phyloP scores from a whole-genome alignment of 1,140 invertebrate genomes.

The Caenorhabditis brenneri region DNA sequence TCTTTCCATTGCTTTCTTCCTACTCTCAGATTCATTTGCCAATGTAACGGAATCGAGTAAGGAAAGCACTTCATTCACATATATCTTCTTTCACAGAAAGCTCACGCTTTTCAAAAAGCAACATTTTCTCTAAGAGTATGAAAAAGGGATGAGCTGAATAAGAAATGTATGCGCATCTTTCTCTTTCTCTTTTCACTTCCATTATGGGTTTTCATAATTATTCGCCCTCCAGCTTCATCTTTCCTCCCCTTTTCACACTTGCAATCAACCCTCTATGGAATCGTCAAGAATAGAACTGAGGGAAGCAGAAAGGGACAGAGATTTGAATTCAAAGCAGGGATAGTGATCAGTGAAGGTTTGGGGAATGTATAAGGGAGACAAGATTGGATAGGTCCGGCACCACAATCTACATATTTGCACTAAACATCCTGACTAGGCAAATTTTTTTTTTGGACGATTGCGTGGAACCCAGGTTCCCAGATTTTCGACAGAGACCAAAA shows the following conservation, averaged over 20 bases:
- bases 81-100: conserved; percentile 25
- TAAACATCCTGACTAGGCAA: background rate
- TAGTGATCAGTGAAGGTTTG: background rate
- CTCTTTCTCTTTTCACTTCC: background rate
- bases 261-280: conserved; percentile 11
- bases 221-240: background rate
- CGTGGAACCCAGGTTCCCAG: conserved; percentile 5
- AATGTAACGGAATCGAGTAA: background rate
- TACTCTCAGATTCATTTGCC: background rate
- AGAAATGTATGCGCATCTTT: background rate
- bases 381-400: background rate
- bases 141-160: background rate
- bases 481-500: background rate
- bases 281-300: no score
- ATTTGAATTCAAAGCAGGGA: no score
- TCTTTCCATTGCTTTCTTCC: background rate
- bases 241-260: background rate
- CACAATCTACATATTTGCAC: conserved; percentile 25
- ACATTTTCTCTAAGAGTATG: background rate
- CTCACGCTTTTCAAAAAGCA: background rate
- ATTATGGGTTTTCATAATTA: conserved; percentile 30
- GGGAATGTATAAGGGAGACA: background rate
- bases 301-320: no score
- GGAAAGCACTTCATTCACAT: conserved; percentile 14
- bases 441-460: background rate